These are phyloP conservation scores for Picus viridis DNA, from an alignment of 2,797 vertebrate species.

Conservation along the genomic window DNA sequence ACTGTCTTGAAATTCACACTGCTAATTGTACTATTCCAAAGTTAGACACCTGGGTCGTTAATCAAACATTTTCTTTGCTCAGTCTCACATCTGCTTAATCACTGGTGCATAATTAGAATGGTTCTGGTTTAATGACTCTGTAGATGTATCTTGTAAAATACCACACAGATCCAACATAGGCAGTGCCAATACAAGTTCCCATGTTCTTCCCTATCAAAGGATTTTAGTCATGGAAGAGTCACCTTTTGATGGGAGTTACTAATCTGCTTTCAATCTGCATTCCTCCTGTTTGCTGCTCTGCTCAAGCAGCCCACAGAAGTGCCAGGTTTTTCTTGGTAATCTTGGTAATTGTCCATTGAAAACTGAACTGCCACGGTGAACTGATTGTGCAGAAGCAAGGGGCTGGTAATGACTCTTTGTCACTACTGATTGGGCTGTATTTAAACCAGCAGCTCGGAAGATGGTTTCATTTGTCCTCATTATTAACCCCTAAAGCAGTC, in stretches of 20 bases:
- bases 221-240: conserved; percentile 28
- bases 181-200: not conserved
- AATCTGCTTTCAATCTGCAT: not conserved
- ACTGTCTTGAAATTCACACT: not conserved
- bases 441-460: conserved; percentile 3
- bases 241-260: not conserved
- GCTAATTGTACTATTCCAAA: conserved; percentile 15
- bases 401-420: not conserved
- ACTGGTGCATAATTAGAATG: conserved; percentile 50
- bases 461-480: not conserved
- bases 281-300: not conserved
- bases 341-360: conserved; percentile 20
- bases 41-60: conserved; percentile 40
- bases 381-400: not conserved
- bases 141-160: conserved; percentile 11
- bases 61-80: conserved; percentile 24
- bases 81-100: conserved; percentile 36
- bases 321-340: not conserved
- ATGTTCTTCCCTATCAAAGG: not conserved
- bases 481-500: not conserved
- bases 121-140: conserved; percentile 37
- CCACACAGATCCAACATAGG: not conserved
- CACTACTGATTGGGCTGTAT: not conserved
- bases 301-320: not conserved
- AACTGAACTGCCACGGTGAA: not conserved